A percentile compares a stretch with the other conserved stretches of the same genome.
Evolutionary conservation across 2,113 vertebrate species (phyloP).

Genomic region (Alaudala cheleensis): DNA sequence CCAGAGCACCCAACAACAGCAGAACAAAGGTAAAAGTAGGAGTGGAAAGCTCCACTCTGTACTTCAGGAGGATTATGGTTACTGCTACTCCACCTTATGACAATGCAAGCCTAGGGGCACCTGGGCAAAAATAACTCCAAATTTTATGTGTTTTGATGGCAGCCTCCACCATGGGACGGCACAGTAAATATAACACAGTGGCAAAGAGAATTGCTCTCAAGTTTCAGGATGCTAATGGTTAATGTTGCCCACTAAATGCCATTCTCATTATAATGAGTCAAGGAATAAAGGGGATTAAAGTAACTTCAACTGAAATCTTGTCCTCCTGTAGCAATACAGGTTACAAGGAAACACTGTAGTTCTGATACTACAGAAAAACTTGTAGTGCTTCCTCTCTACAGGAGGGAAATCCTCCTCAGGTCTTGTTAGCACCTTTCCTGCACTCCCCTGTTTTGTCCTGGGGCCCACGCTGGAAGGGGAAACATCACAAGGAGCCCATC

Average conservation of each 20-base stretch:
- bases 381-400: not conserved
- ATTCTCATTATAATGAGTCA: not conserved
- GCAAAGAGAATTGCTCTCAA: not conserved
- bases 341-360: not conserved
- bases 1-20: not conserved
- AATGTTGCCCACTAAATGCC: not conserved
- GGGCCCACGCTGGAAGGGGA: fast-evolving
- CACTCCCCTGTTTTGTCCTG: not conserved
- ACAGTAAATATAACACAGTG: not conserved
- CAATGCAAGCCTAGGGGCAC: not conserved
- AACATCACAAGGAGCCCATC: not conserved
- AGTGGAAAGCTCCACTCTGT: not conserved
- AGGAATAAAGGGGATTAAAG: not conserved
- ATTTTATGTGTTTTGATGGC: not conserved
- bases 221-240: not conserved
- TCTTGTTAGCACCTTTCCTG: not conserved
- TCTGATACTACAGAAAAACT: not conserved
- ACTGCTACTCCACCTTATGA: not conserved
- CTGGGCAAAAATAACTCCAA: not conserved
- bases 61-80: not conserved
- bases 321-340: not conserved
- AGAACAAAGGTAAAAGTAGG: not conserved
- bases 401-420: not conserved
- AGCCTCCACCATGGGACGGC: not conserved
- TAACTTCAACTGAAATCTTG: not conserved